These are phyloP conservation scores for Drosophila baimaii DNA, from an alignment of 1,140 invertebrate species.

Conservation along the genomic window DNA sequence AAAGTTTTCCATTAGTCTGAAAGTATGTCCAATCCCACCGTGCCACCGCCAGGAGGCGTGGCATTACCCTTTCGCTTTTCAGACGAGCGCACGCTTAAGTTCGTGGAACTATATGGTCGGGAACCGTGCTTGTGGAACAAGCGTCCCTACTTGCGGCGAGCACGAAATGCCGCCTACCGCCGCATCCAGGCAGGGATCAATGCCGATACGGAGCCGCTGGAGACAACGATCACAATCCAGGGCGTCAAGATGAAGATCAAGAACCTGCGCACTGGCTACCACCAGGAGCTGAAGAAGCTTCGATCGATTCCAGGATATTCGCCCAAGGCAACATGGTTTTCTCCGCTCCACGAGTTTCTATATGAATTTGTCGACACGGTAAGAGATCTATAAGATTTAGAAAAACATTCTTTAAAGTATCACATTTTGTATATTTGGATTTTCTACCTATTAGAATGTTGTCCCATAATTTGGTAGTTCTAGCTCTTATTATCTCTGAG, in stretches of 20 bases:
- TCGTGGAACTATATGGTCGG: conserved; percentile 60
- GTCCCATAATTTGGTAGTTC: too few relatives aligned
- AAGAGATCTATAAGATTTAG: conserved; percentile 7
- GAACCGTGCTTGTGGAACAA: conserved; percentile 69
- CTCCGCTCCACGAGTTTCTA: conserved; percentile 53
- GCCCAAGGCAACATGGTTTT: conserved; percentile 60
- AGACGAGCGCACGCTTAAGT: conserved; percentile 54
- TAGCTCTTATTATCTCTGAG: too few relatives aligned
- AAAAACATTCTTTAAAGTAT: too few relatives aligned
- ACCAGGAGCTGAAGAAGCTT: conserved; percentile 68
- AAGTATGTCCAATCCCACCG: background rate
- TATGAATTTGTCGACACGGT: conserved; percentile 54
- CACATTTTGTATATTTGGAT: too few relatives aligned
- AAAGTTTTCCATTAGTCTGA: too few relatives aligned
- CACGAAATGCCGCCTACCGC: conserved; percentile 54
- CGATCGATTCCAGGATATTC: conserved; percentile 41
- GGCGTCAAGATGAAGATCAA: conserved; percentile 66
- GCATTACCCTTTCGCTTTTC: conserved; percentile 60
- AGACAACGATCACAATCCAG: conserved; percentile 36
- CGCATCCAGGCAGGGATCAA: conserved; percentile 65
- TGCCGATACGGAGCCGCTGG: conserved; percentile 11
- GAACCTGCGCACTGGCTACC: conserved; percentile 57
- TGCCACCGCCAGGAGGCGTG: background rate
- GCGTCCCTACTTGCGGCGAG: conserved; percentile 36
- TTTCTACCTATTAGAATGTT: too few relatives aligned